These are phyloP conservation scores for Hemibagrus wyckioides DNA, from an alignment of 2,113 vertebrate genomes.

Conservation along the genomic window DNA sequence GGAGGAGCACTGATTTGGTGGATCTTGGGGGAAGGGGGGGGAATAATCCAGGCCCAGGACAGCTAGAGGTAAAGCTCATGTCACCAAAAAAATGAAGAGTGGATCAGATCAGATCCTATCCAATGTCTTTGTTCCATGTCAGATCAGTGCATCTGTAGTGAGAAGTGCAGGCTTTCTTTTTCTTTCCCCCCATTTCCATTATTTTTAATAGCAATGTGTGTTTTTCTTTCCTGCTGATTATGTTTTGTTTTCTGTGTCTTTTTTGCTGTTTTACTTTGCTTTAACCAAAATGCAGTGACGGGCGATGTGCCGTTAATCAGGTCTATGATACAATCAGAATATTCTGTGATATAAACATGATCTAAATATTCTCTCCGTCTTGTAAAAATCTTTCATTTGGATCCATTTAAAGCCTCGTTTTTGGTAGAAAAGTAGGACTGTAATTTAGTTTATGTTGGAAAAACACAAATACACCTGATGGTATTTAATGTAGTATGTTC, in stretches of 20 bases:
- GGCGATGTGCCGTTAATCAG: not conserved
- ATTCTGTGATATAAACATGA: not conserved
- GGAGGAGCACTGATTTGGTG: not conserved
- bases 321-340: not conserved
- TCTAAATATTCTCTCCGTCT: not conserved
- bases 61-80: not conserved
- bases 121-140: not conserved
- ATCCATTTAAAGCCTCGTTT: not conserved
- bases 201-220: not conserved
- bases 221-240: not conserved
- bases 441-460: not conserved
- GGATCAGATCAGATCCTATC: not conserved
- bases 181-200: not conserved
- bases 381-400: not conserved
- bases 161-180: slow-evolving; percentile 48
- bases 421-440: not conserved
- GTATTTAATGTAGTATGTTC: not conserved
- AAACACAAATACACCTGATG: not conserved
- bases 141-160: not conserved
- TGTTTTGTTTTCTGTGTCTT: not conserved
- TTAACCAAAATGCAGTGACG: slow-evolving; percentile 9
- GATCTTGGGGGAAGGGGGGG: too few species aligned
- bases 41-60: not conserved
- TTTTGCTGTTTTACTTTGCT: slow-evolving; percentile 7
- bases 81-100: not conserved